These are phyloP conservation scores for Tinamus guttatus DNA, from an alignment of 2,113 vertebrate genomes.

Conservation along the genomic window DNA sequence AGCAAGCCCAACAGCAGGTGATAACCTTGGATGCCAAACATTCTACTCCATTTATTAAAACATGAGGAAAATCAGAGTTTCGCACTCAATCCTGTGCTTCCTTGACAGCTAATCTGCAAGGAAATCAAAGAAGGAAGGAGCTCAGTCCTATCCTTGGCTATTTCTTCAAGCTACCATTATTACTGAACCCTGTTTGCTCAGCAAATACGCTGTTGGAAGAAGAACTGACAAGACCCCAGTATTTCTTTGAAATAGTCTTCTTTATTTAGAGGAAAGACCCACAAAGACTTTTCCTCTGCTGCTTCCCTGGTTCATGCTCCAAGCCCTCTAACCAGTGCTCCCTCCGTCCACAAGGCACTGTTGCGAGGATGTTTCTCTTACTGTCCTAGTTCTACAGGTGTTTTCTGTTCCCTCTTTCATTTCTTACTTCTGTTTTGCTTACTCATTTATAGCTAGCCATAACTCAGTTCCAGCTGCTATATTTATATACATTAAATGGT, in stretches of 20 bases:
- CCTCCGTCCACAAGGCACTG: background rate
- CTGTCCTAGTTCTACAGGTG: background rate
- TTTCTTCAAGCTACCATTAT: background rate
- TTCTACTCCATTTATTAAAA: background rate
- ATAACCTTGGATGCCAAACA: background rate
- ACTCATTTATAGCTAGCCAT: background rate
- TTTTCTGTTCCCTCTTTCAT: background rate
- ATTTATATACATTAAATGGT: background rate
- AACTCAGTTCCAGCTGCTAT: background rate
- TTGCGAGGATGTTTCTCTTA: background rate
- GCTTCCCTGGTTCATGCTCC: background rate
- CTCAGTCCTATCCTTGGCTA: background rate
- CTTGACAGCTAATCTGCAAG: background rate
- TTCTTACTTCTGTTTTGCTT: background rate
- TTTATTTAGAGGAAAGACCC: background rate
- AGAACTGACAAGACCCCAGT: background rate
- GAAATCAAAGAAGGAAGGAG: background rate
- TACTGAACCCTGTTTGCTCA: background rate
- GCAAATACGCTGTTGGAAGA: background rate
- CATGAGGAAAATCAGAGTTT: accelerated
- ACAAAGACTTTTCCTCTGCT: background rate
- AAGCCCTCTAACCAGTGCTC: background rate
- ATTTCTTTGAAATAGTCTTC: background rate
- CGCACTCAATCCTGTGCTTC: accelerated
- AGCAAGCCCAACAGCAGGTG: background rate